These are phyloP conservation scores for Sebastes aleutianus DNA, from an alignment of 2,797 vertebrate genomes.

Conservation along the genomic window DNA sequence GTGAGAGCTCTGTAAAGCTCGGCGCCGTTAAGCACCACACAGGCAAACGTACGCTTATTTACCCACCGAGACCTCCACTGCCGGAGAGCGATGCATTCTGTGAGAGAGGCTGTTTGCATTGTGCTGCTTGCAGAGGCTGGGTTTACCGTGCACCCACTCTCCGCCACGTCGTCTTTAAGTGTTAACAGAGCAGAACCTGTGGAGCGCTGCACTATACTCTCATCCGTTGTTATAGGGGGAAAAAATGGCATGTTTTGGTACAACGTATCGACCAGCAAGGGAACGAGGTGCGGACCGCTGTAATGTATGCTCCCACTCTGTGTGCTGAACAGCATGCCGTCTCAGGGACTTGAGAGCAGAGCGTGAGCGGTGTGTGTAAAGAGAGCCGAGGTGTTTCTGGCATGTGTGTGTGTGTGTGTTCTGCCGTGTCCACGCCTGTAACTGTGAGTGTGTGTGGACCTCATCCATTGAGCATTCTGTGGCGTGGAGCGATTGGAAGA, in stretches of 20 bases:
- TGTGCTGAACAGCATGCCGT: conserved; percentile 24
- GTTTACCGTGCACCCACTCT: conserved; percentile 1
- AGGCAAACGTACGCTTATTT: conserved; percentile 51
- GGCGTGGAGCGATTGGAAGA: conserved; percentile 37
- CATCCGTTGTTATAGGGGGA: neutral
- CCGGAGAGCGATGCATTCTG: conserved; percentile 34
- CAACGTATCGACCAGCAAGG: conserved; percentile 20
- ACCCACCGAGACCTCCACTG: conserved; percentile 29
- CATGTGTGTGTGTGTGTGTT: neutral
- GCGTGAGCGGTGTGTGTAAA: conserved; percentile 31
- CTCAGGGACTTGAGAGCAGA: conserved; percentile 19
- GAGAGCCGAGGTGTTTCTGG: conserved; percentile 6
- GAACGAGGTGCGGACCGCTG: conserved; percentile 7
- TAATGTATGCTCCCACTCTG: conserved; percentile 43
- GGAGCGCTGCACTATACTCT: neutral
- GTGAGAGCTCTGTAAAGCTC: conserved; percentile 20
- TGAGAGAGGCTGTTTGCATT: conserved; percentile 27
- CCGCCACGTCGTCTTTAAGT: neutral
- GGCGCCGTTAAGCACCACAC: conserved; percentile 33
- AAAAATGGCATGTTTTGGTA: conserved; percentile 31
- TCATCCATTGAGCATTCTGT: conserved; percentile 46
- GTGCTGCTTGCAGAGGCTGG: conserved; percentile 7
- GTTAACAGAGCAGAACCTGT: conserved; percentile 44
- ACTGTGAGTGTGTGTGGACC: neutral
- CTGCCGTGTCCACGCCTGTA: neutral